A percentile compares a stretch with the other conserved stretches of the same genome.
phyloP scores from a whole-genome alignment of 1,140 invertebrate genomes.

The Carcinoscorpius rotundicauda region DNA sequence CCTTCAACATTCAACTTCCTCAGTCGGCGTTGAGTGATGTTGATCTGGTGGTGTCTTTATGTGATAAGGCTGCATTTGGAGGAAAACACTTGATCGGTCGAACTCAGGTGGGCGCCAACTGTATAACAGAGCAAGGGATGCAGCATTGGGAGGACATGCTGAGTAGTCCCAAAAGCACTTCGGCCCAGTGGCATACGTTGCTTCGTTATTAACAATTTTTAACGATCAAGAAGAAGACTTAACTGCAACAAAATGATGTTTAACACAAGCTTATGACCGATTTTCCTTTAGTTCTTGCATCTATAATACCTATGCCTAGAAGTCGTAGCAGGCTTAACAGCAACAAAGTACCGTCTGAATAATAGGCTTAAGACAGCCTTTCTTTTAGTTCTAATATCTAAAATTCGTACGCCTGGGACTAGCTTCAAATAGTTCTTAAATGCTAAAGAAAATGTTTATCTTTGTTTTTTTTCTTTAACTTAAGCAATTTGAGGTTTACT shows the following conservation, averaged over 20 bases:
- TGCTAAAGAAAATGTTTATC: too few relatives aligned
- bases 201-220: neutral
- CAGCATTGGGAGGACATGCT: slow-evolving; percentile 21
- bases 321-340: neutral
- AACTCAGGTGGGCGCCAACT: slow-evolving; percentile 18
- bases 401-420: too few relatives aligned
- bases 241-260: neutral
- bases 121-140: slow-evolving; percentile 12
- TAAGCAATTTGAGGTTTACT: too few relatives aligned
- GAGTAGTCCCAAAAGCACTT: slow-evolving; percentile 14
- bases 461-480: too few relatives aligned
- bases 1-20: slow-evolving; percentile 17
- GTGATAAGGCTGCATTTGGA: slow-evolving; percentile 14
- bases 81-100: slow-evolving; percentile 12
- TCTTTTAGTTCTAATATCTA: neutral
- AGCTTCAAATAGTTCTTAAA: too few relatives aligned
- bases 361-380: neutral
- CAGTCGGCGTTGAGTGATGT: slow-evolving; percentile 13
- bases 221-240: neutral
- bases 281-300: neutral
- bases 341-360: neutral
- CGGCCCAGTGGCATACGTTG: slow-evolving; percentile 17
- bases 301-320: neutral
- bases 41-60: slow-evolving; percentile 16
- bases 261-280: neutral